These are phyloP conservation scores for Blastomussa wellsi DNA, from an alignment of 92 coral and sea anemone species.

Conservation along the genomic window DNA sequence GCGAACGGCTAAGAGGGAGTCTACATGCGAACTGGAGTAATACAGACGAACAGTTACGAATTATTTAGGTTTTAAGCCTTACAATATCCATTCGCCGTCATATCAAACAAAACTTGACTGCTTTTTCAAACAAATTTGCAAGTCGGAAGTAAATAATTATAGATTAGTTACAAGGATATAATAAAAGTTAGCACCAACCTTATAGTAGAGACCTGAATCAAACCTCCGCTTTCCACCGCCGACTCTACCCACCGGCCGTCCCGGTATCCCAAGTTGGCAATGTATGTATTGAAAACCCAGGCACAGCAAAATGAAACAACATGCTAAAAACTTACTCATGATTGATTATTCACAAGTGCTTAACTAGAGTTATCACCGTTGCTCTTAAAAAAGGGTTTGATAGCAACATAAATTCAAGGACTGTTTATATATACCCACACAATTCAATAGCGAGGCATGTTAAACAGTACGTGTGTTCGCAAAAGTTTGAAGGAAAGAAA, in stretches of 20 bases:
- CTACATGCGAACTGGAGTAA: too few relatives aligned
- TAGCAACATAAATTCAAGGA: neutral
- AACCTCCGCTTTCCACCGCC: neutral
- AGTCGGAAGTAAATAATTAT: neutral
- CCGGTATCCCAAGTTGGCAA: neutral
- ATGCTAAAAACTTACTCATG: slow-evolving; percentile 1
- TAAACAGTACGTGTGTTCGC: neutral
- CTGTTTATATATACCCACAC: neutral
- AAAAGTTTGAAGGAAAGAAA: neutral
- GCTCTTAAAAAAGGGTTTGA: neutral
- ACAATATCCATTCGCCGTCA: too few relatives aligned
- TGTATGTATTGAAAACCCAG: neutral
- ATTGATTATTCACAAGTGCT: neutral
- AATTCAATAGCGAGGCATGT: neutral
- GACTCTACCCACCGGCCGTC: neutral
- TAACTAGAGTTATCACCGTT: neutral
- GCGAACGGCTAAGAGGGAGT: too few relatives aligned
- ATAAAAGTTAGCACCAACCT: neutral
- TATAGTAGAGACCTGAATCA: neutral
- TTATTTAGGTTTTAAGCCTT: too few relatives aligned
- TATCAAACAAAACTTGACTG: neutral
- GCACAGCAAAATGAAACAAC: slow-evolving; percentile 17
- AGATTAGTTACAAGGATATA: neutral
- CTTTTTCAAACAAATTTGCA: neutral
- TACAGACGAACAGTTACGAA: too few relatives aligned